Base-by-base conservation (phyloP, 2,888 invertebrate species). In the Pocota personata region DNA sequence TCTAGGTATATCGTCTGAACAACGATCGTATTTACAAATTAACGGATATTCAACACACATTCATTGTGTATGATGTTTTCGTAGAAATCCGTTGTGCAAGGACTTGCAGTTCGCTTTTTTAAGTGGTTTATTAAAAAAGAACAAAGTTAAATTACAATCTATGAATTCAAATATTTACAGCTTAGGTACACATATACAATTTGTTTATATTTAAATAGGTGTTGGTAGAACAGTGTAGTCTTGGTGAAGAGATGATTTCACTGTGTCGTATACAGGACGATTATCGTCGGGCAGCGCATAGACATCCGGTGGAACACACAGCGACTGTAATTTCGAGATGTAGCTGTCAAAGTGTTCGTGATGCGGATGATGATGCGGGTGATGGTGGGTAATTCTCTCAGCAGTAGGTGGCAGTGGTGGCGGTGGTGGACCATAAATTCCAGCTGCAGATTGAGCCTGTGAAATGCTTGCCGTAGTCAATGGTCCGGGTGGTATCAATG, bases 271-370 rank as follows among this genome's bases (percentile, higher is more conserved):
- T 86, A 98, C 95, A 30, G 97, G 97, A 83, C 97, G 95, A 92
- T 97, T 96, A 90, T 97, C 97, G 57, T 92, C 90, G 91, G 96
- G 96, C 93, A 97, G 95, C 67, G 96, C 96, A 89, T 96, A 96
- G 66, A 96, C 96, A 89, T 96, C 96, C 35, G 92, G 91, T 21
- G 97, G 96, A 3, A 96, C 95, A 93, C 98, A 98, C 73, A 98
- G 94, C 43, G 97, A 97, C 91, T 98, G 98, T 88, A 98, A 94
- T 92, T 97, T 98, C 88, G 96, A 97, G 90, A 98, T 95, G 93
- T 98, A 98, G 88, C 96, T 97, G 93, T 98, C 98, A 92, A 98
- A 97, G 93, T 97, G 97, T 91, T 98, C 98, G 91, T 96, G 97
- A 50, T 95, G 95, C 84, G 96, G 95, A 90, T 96, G 94, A 21